Evolutionary conservation across 2,888 invertebrate genomes (phyloP).

Genomic region (Tanypteryx hageni): DNA sequence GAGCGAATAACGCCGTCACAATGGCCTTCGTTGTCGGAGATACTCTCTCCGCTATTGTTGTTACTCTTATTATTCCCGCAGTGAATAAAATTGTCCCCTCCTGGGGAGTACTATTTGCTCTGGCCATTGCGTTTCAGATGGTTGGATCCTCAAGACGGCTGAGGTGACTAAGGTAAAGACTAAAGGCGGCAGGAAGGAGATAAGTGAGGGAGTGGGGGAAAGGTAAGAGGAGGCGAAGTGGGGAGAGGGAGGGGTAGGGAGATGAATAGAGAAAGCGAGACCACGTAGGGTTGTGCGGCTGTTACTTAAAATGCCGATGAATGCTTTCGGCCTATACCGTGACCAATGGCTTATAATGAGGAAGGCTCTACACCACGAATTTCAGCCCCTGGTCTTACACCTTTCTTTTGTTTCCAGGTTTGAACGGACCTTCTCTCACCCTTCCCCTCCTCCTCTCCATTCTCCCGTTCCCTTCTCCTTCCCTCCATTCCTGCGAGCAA

Average conservation of each 20-base stretch:
- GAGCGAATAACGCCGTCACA: constrained; percentile 27
- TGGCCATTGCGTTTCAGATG: constrained; percentile 4
- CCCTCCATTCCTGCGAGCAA: background rate
- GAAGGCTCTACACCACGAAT: constrained; percentile 33
- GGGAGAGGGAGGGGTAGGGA: background rate
- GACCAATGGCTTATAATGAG: constrained; percentile 61
- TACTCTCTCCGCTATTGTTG: constrained; percentile 19
- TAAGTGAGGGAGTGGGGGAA: too few relatives aligned
- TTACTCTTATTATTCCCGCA: constrained; percentile 16
- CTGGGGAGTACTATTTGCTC: constrained; percentile 49
- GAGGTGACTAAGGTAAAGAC: background rate
- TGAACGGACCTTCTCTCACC: constrained; percentile 18
- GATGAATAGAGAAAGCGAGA: constrained; percentile 33
- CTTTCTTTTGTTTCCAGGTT: constrained; percentile 46
- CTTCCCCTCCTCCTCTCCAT: background rate
- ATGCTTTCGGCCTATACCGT: constrained; percentile 46
- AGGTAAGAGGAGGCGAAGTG: too few relatives aligned
- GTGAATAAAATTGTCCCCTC: constrained; percentile 57
- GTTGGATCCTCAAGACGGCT: background rate
- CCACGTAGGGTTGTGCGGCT: constrained; percentile 36
- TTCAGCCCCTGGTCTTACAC: constrained; percentile 56
- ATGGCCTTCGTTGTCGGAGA: background rate
- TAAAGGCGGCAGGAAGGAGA: too few relatives aligned
- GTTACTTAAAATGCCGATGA: constrained; percentile 58
- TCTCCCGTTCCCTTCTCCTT: background rate